Percentiles rank a stretch among this genome's conserved stretches.
Conservation (phyloP, 2,888 invertebrate species). For the Panzeria rudis region DNA sequence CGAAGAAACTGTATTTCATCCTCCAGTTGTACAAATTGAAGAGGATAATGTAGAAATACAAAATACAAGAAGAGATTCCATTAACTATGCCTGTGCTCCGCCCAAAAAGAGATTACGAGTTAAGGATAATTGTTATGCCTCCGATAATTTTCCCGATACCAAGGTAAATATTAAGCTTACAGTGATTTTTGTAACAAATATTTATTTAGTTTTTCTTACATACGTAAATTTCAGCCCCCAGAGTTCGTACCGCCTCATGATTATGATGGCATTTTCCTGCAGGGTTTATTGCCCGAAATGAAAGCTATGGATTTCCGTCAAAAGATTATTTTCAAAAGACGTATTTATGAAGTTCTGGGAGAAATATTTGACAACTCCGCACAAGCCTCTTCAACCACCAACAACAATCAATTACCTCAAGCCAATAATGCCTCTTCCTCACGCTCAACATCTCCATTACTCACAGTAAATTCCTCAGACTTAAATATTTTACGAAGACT, state of each 20-base stretch:
- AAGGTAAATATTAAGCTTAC: conserved; percentile 52
- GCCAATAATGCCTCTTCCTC: conserved; percentile 15
- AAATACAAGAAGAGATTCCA: conserved; percentile 44
- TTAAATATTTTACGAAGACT: conserved; percentile 73
- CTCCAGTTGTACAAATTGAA: conserved; percentile 66
- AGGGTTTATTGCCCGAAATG: conserved; percentile 80
- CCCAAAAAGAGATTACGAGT: conserved; percentile 70
- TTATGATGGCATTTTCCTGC: conserved; percentile 79
- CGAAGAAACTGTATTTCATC: conserved; percentile 37
- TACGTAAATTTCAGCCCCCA: conserved; percentile 33
- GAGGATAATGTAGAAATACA: conserved; percentile 50
- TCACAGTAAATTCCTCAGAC: conserved; percentile 71
- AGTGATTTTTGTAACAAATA: background rate
- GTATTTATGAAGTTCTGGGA: conserved; percentile 79
- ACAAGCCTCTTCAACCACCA: conserved; percentile 57
- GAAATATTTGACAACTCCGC: conserved; percentile 77
- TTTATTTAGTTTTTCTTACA: background rate
- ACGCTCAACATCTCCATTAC: conserved; percentile 18
- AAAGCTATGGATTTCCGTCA: conserved; percentile 80
- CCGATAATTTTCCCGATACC: conserved; percentile 58
- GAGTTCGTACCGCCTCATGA: conserved; percentile 72
- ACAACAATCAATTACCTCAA: conserved; percentile 50
- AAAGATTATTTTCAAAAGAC: conserved; percentile 80
- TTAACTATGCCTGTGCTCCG: conserved; percentile 66
- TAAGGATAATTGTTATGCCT: conserved; percentile 62